phyloP scores from a whole-genome alignment of 2,797 vertebrate genomes.

The Galaxias olidus region DNA sequence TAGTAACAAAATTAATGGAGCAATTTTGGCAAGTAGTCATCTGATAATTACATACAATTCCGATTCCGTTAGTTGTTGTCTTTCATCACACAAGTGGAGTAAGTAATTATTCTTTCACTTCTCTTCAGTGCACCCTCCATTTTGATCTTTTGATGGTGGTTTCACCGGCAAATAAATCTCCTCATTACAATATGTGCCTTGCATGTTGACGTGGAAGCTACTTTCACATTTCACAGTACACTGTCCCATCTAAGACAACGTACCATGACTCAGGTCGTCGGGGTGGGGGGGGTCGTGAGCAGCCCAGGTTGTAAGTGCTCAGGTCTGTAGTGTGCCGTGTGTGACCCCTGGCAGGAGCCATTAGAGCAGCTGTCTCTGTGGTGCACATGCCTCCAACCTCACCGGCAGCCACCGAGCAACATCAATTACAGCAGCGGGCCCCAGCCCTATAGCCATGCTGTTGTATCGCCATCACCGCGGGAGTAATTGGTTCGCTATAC shows the following conservation, averaged over 20 bases:
- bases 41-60: conserved; percentile 3
- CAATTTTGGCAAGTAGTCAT: conserved; percentile 1
- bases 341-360: conserved; percentile 68
- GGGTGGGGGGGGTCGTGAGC: conserved; percentile 29
- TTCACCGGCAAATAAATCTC: too few relatives aligned
- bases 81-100: too few relatives aligned
- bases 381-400: conserved; percentile 67
- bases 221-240: too few relatives aligned
- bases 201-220: too few relatives aligned
- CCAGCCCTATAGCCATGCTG: conserved; percentile 59
- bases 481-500: conserved; percentile 76
- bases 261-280: too few relatives aligned
- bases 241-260: too few relatives aligned
- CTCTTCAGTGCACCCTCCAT: background rate
- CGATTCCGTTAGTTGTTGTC: background rate
- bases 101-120: background rate
- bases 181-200: too few relatives aligned
- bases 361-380: conserved; percentile 69
- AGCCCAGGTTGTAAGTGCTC: conserved; percentile 57
- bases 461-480: conserved; percentile 70
- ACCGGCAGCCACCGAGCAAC: conserved; percentile 67
- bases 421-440: conserved; percentile 71
- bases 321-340: conserved; percentile 44
- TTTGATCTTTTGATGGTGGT: too few relatives aligned
- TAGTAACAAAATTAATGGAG: background rate